Evolutionary conservation across 2,888 invertebrate genomes (phyloP), one percentile per base, ranked within the genome.

Genomic region (Autographa pulchrina): DNA sequence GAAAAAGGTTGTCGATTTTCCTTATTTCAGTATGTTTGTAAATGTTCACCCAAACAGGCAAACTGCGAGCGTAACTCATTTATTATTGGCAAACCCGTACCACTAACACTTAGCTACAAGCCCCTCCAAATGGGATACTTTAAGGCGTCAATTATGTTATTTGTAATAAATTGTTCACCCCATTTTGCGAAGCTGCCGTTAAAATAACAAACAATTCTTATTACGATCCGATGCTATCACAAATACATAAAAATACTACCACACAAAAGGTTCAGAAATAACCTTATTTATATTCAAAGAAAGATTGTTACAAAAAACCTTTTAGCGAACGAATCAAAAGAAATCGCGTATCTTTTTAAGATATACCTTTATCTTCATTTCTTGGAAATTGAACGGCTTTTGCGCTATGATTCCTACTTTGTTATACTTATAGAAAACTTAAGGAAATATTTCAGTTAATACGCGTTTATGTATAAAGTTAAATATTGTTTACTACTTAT

Each of bases 201-300:
- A 38, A 11, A 38, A 43, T 16, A n/a, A 2, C 14, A 16, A 14
- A 43, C 43, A 43, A 43, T 2, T 4, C 38, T 14, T 43, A 16
- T 16, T 5, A 14, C 14, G 2, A 14, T 16, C 43, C 5, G 43
- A 16, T 43, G 16, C 16, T 43, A 43, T 43, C 14, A 43, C 16
- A 43, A 43, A 43, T 43, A 54, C 20, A 48, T 48, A 20, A 9
- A 43, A 54, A 54, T 18, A 54, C 11, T 54, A 11, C 11, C 2
- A 54, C 20, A 54, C 20, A 54, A 54, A 54, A 54, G 54, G 6
- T 54, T 18, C 54, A 11, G 54, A 20, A 54, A 54, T 54, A 54
- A 43, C 20, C 54, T 20, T 54, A 54, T 54, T 54, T 54, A 54
- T 52, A 52, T 52, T 52, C 20, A 54, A 54, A 48, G 48, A 48